Conservation (phyloP, 1,140 invertebrate genomes). For the Scaptomyza pallida region DNA sequence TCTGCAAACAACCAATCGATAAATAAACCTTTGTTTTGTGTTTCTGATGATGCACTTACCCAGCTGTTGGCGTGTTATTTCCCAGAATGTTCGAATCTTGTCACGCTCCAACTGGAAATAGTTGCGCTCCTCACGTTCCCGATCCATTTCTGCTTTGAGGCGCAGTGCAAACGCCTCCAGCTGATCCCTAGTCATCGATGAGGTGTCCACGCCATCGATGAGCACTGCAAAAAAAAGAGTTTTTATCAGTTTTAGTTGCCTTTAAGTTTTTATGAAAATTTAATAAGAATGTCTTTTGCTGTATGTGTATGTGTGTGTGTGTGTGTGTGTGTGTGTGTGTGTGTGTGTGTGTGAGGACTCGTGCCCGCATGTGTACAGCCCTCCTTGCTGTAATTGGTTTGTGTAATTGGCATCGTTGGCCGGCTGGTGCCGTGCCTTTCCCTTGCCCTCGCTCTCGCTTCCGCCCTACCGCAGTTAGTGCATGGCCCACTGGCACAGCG, state of each 20-base stretch:
- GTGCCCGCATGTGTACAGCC: conserved; percentile 49
- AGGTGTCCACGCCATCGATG: conserved; percentile 95
- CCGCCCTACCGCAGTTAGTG: not conserved
- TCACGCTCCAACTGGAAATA: conserved; percentile 98
- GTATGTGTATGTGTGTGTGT: conserved; percentile 26
- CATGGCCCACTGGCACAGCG: not conserved
- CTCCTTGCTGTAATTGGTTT: conserved; percentile 73
- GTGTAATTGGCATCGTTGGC: conserved; percentile 75
- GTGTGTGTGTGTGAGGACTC: conserved; percentile 17
- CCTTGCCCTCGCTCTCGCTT: not conserved
- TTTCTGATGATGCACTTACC: conserved; percentile 36
- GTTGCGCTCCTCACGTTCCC: conserved; percentile 96
- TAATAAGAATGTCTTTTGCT: conserved; percentile 52
- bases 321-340: conserved; percentile 26
- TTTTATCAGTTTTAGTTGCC: conserved; percentile 8
- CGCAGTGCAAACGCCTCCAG: conserved; percentile 93
- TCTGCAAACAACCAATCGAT: conserved; percentile 32
- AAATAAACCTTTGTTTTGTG: not conserved
- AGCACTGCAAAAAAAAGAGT: conserved; percentile 85
- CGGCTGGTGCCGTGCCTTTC: conserved; percentile 58
- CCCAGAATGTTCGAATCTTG: conserved; percentile 97
- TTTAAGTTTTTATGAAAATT: conserved; percentile 59
- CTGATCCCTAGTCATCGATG: conserved; percentile 96
- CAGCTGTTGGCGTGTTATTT: conserved; percentile 86
- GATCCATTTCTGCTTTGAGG: conserved; percentile 96